Conservation (phyloP, 2,888 invertebrate species). For the Ectobius pallidus region DNA sequence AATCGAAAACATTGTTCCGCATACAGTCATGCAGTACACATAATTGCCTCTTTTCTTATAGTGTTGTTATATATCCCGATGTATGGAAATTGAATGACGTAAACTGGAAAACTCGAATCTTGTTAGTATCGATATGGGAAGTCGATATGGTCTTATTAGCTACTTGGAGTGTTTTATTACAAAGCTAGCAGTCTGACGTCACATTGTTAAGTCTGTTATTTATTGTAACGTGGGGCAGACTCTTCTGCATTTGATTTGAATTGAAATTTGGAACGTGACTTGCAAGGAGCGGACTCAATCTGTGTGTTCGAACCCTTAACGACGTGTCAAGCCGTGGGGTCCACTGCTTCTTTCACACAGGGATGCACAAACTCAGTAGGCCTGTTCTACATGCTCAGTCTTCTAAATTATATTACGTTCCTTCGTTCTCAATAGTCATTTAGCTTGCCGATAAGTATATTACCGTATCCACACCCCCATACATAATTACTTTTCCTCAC, state of each 20-base stretch:
- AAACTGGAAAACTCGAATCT: conserved; percentile 4
- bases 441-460: too few relatives aligned
- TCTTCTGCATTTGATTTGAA: conserved; percentile 31
- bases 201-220: conserved; percentile 20
- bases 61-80: too few relatives aligned
- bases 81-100: conserved; percentile 3
- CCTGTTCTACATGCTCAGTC: too few relatives aligned
- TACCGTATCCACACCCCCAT: too few relatives aligned
- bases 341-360: neutral
- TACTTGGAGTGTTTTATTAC: conserved; percentile 17
- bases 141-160: conserved; percentile 20
- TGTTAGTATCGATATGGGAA: conserved; percentile 17
- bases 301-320: conserved; percentile 30
- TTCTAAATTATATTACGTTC: too few relatives aligned
- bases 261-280: conserved; percentile 34
- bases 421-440: too few relatives aligned
- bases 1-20: too few relatives aligned
- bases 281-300: conserved; percentile 29
- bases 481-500: too few relatives aligned
- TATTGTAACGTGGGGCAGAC: conserved; percentile 1
- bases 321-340: conserved; percentile 27
- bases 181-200: neutral
- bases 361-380: neutral
- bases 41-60: too few relatives aligned
- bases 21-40: too few relatives aligned